These are phyloP conservation scores for Atopsyche davidsoni DNA, from an alignment of 1,140 invertebrate species.

Conservation along the genomic window DNA sequence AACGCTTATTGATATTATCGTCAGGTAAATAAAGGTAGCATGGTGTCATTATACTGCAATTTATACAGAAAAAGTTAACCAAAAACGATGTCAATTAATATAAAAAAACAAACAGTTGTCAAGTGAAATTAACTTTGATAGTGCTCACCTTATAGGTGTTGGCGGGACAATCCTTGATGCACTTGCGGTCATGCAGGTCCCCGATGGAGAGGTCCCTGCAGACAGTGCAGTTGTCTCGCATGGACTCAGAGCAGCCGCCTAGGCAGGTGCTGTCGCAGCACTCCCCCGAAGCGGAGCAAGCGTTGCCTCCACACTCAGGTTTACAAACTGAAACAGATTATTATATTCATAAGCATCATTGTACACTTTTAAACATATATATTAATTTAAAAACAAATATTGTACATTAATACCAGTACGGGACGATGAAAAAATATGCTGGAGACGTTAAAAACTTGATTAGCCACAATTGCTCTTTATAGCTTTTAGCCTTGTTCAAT, in stretches of 20 bases:
- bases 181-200: slow-evolving; percentile 54
- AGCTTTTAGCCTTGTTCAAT: no score
- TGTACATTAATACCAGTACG: no score
- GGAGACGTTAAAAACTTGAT: no score
- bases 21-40: not conserved
- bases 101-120: not conserved
- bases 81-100: no score
- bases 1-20: no score
- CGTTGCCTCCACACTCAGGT: slow-evolving; percentile 34
- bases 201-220: slow-evolving; percentile 61
- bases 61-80: no score
- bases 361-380: no score
- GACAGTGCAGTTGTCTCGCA: slow-evolving; percentile 60
- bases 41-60: no score
- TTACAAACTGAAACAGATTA: slow-evolving; percentile 59
- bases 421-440: no score
- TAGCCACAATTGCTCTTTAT: no score
- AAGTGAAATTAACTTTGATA: not conserved
- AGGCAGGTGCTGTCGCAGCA: slow-evolving; percentile 80
- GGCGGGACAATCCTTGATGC: slow-evolving; percentile 63
- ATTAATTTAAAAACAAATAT: no score
- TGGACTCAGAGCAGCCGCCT: slow-evolving; percentile 68
- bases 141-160: slow-evolving; percentile 52
- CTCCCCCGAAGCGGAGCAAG: slow-evolving; percentile 50
- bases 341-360: no score